phyloP scores from a whole-genome alignment of 1,140 invertebrate species.

The Bathynomus jamesi region DNA sequence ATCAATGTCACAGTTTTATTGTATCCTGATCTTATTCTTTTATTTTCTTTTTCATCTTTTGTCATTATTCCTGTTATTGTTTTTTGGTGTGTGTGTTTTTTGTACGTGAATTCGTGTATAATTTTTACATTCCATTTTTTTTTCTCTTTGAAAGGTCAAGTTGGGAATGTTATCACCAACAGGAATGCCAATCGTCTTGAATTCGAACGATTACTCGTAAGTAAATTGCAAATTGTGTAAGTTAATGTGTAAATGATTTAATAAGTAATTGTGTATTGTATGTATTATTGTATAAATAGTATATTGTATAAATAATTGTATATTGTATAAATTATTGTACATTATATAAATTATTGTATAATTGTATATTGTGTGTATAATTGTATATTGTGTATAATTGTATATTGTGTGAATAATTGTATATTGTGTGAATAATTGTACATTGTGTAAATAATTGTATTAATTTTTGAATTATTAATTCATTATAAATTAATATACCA shows the following conservation, averaged over 20 bases:
- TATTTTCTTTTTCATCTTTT: constrained; percentile 3
- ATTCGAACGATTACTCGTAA: constrained; percentile 77
- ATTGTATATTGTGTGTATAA: constrained; percentile 1
- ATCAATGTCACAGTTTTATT: too few species aligned
- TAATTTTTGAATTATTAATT: background rate
- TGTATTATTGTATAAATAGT: background rate
- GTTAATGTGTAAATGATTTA: background rate
- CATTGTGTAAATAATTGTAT: background rate
- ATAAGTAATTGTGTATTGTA: background rate
- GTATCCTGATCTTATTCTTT: too few species aligned
- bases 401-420: background rate
- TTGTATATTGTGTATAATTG: background rate
- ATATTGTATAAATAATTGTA: background rate
- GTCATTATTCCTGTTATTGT: background rate
- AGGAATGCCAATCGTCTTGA: constrained; percentile 92
- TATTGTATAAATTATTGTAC: background rate
- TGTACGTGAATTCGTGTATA: constrained; percentile 95
- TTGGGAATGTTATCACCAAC: constrained; percentile 95
- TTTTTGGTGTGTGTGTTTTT: constrained; percentile 40
- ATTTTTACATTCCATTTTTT: constrained; percentile 95
- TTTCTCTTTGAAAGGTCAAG: constrained; percentile 69
- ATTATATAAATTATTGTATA: background rate
- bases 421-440: background rate
- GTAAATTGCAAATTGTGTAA: constrained; percentile 18
- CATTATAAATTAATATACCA: background rate